phyloP scores from a whole-genome alignment of 2,113 vertebrate genomes.

The Lichenostomus cassidix region DNA sequence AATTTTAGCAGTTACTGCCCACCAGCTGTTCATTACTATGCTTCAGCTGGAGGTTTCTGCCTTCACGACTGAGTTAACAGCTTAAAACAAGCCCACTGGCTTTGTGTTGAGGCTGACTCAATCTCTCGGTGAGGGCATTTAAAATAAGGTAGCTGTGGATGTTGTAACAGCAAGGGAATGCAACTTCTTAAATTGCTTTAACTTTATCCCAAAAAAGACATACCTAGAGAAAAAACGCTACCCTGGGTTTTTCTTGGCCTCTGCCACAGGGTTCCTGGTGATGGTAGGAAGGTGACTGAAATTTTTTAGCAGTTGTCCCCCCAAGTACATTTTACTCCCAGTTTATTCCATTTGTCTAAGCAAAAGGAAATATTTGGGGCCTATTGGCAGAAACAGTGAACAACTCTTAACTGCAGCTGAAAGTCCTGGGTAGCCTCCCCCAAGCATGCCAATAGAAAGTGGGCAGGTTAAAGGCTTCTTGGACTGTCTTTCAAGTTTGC shows the following conservation, averaged over 20 bases:
- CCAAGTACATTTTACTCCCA: neutral
- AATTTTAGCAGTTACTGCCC: neutral
- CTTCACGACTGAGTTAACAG: neutral
- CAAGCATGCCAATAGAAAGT: neutral
- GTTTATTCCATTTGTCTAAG: neutral
- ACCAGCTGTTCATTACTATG: neutral
- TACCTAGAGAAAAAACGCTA: neutral
- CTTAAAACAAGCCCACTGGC: neutral
- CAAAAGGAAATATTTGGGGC: neutral
- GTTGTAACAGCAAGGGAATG: neutral
- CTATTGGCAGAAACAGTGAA: neutral
- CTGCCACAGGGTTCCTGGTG: neutral
- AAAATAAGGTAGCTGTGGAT: neutral
- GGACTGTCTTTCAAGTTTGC: neutral
- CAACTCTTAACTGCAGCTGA: neutral
- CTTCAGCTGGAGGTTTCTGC: neutral
- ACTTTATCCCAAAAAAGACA: neutral
- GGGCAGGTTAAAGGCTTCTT: neutral
- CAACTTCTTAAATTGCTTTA: neutral
- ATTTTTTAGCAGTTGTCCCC: neutral
- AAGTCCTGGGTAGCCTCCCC: neutral
- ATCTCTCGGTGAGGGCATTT: neutral
- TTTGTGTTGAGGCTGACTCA: neutral
- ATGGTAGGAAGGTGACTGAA: neutral
- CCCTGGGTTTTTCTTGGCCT: neutral